Evolutionary conservation across 2,888 invertebrate species (phyloP).

Genomic region (Rhopalosiphum nymphaeae): DNA sequence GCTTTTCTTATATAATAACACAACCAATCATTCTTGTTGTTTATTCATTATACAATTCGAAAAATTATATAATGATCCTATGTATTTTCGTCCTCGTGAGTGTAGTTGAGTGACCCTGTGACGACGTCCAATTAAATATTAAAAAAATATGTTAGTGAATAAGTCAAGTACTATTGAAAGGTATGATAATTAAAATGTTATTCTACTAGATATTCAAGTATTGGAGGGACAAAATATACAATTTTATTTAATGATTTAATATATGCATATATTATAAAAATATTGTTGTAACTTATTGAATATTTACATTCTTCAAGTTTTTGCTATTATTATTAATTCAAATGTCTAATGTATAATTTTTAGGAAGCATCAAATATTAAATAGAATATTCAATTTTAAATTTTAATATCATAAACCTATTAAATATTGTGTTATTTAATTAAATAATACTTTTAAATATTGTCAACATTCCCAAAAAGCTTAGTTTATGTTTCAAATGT

Average conservation of each 20-base stretch:
- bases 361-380: neutral
- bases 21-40: conserved; percentile 59
- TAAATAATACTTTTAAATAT: neutral
- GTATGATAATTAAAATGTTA: conserved; percentile 44
- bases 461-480: neutral
- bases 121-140: conserved; percentile 64
- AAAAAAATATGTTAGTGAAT: conserved; percentile 32
- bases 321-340: neutral
- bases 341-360: neutral
- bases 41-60: conserved; percentile 58
- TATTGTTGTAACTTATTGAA: neutral
- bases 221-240: conserved; percentile 41
- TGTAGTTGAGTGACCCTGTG: conserved; percentile 42
- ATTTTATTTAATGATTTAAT: conserved; percentile 45
- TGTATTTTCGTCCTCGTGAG: conserved; percentile 39
- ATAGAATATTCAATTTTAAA: neutral
- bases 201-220: conserved; percentile 53
- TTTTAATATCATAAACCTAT: neutral
- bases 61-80: conserved; percentile 63
- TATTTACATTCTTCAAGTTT: neutral
- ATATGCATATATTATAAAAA: neutral
- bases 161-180: conserved; percentile 60
- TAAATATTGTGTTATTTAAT: neutral
- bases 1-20: conserved; percentile 51
- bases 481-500: neutral